Percentiles rank a stretch among this genome's conserved stretches.
Conservation (phyloP, 2,888 invertebrate genomes). For the Andrena dorsata region DNA sequence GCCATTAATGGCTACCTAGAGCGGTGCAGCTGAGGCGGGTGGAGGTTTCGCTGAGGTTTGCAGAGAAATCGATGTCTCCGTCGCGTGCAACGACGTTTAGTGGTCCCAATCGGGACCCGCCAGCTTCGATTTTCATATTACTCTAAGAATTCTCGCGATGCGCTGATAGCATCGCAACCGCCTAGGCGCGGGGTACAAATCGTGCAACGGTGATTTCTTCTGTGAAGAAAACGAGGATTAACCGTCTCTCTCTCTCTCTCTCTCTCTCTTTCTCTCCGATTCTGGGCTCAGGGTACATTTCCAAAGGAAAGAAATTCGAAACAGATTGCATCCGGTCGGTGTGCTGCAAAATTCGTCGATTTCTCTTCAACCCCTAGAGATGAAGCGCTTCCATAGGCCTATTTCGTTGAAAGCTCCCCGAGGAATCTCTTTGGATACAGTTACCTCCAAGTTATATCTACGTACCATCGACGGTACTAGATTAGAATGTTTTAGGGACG, state of each 20-base stretch:
- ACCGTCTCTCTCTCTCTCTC: neutral
- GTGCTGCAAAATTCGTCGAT: neutral
- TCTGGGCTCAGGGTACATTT: slow-evolving; percentile 1
- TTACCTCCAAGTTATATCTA: neutral
- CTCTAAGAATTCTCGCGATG: neutral
- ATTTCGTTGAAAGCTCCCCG: neutral
- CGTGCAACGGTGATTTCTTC: slow-evolving; percentile 37
- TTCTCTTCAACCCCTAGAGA: neutral
- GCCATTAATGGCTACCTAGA: too few species aligned
- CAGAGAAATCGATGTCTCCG: too few species aligned
- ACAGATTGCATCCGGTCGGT: neutral
- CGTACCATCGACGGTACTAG: neutral
- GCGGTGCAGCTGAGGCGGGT: too few species aligned
- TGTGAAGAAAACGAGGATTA: slow-evolving; percentile 42
- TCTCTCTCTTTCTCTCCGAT: neutral
- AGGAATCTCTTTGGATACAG: neutral
- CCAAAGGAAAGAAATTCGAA: slow-evolving; percentile 2
- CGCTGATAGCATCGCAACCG: neutral
- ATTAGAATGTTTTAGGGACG: neutral
- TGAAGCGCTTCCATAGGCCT: neutral
- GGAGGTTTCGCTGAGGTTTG: too few species aligned
- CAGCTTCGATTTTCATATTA: neutral
- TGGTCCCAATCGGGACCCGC: neutral
- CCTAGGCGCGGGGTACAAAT: neutral
- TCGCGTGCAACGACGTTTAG: too few species aligned